phyloP scores from a whole-genome alignment of 2,113 vertebrate species.

The Chionodraco myersi region DNA sequence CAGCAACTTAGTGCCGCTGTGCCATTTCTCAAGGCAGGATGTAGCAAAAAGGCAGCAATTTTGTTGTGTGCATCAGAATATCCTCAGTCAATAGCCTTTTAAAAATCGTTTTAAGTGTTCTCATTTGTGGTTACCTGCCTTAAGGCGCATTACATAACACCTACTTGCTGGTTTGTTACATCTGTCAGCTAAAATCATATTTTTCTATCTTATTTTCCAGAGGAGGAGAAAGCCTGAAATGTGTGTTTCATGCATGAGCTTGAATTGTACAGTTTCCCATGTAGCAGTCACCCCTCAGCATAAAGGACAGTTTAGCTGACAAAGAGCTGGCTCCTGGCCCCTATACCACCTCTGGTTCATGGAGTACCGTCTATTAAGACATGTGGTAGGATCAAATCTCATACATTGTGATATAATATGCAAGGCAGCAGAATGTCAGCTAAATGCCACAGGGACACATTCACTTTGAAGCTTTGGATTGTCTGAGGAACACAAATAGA shows the following conservation, averaged over 20 bases:
- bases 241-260: constrained; percentile 1
- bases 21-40: constrained; percentile 38
- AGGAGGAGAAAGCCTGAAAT: not conserved
- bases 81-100: constrained; percentile 32
- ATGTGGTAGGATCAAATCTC: constrained; percentile 6
- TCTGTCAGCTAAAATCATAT: not conserved
- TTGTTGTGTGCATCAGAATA: constrained; percentile 34
- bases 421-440: constrained; percentile 34
- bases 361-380: constrained; percentile 2
- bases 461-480: constrained; percentile 40
- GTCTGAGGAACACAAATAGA: not conserved
- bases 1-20: constrained; percentile 19
- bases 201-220: not conserved
- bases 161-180: constrained; percentile 1
- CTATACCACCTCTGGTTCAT: constrained; percentile 17
- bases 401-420: constrained; percentile 32
- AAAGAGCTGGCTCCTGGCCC: not conserved
- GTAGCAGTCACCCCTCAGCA: not conserved
- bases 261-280: constrained; percentile 1
- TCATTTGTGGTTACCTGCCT: constrained; percentile 17
- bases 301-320: constrained; percentile 21
- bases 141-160: constrained; percentile 12
- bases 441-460: constrained; percentile 11
- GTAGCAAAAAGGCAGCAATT: constrained; percentile 22
- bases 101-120: constrained; percentile 26